Evolutionary conservation across 2,888 invertebrate species (phyloP).

Genomic region (Thera britannica): DNA sequence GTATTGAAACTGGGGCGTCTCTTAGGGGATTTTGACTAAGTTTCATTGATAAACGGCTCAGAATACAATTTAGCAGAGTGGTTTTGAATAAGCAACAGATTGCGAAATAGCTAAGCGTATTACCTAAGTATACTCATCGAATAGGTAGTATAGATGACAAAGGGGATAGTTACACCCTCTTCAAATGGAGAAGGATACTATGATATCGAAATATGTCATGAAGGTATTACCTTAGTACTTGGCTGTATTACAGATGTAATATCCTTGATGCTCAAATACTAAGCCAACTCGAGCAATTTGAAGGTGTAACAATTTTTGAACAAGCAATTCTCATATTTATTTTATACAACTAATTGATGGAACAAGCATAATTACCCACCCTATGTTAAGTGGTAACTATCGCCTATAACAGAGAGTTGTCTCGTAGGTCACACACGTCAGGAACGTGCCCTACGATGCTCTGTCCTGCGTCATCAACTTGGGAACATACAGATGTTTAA

Average conservation of each 20-base stretch:
- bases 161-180: neutral
- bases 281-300: no score
- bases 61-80: conserved; percentile 5
- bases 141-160: neutral
- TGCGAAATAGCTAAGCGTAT: neutral
- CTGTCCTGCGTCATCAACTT: no score
- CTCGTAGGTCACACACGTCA: no score
- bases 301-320: no score
- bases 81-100: conserved; percentile 1
- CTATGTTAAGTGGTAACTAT: no score
- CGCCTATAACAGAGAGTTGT: no score
- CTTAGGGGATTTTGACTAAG: neutral
- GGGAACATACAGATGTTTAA: no score
- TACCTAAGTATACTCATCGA: neutral
- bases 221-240: neutral
- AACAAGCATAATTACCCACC: no score
- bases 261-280: no score
- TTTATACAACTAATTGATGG: no score
- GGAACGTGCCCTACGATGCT: no score
- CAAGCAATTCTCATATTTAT: no score
- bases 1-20: neutral
- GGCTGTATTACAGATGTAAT: neutral
- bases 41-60: conserved; percentile 3
- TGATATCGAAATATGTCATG: neutral
- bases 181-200: neutral